Evolutionary conservation across 2,113 vertebrate genomes (phyloP).

Genomic region (Dicrurus megarhynchus): DNA sequence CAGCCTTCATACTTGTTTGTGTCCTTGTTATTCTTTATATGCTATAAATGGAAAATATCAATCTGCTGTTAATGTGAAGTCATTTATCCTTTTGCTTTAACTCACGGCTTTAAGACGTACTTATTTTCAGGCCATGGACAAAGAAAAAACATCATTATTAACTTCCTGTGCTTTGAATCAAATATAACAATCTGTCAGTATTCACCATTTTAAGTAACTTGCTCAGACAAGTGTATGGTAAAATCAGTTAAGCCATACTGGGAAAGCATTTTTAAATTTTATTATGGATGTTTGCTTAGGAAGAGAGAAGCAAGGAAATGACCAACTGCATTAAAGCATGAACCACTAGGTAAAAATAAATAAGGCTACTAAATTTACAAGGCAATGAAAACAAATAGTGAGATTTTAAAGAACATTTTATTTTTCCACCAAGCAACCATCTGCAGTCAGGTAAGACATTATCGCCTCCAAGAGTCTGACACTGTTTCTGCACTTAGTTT

Average conservation of each 20-base stretch:
- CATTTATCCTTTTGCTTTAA: neutral
- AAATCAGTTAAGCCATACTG: neutral
- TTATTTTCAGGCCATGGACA: neutral
- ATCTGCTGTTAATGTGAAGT: neutral
- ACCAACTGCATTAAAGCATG: neutral
- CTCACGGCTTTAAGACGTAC: neutral
- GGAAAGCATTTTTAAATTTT: neutral
- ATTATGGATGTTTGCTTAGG: neutral
- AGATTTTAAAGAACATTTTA: neutral
- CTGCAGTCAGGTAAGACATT: neutral
- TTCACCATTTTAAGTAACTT: neutral
- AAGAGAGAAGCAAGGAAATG: neutral
- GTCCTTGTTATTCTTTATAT: conserved; percentile 93
- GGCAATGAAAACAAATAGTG: neutral
- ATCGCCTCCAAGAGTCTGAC: neutral
- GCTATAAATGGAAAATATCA: conserved; percentile 72
- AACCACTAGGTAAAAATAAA: neutral
- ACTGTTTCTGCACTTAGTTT: neutral
- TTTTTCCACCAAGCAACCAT: neutral
- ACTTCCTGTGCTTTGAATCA: neutral
- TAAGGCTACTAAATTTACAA: neutral
- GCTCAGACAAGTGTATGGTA: neutral
- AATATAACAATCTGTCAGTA: neutral
- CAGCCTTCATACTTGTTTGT: conserved; percentile 98
- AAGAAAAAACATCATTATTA: neutral